Evolutionary conservation across 2,113 vertebrate genomes (phyloP).

Genomic region (Python bivittatus): DNA sequence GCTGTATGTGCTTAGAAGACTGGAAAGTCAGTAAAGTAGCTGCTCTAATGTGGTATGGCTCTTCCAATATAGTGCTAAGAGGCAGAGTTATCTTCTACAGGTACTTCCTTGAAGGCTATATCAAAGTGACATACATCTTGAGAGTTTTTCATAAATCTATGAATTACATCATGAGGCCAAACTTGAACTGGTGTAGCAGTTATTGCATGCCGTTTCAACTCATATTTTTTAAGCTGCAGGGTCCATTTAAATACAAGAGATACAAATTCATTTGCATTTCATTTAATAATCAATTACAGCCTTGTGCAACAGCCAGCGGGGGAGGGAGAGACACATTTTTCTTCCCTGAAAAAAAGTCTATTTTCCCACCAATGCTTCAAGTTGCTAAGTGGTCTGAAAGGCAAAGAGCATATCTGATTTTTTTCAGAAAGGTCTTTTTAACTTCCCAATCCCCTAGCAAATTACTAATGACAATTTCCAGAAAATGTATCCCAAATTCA

Average conservation of each 20-base stretch:
- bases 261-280: background rate
- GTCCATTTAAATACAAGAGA: background rate
- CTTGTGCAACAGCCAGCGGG: background rate
- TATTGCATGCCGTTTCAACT: background rate
- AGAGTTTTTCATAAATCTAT: background rate
- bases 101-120: background rate
- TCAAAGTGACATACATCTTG: background rate
- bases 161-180: background rate
- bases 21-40: background rate
- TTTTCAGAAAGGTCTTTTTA: constrained; percentile 27
- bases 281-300: constrained; percentile 7
- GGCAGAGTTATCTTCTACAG: background rate
- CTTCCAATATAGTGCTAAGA: background rate
- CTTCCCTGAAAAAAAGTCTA: background rate
- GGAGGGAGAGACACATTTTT: background rate
- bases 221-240: background rate
- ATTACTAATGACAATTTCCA: constrained; percentile 14
- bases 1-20: background rate
- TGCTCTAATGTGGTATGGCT: background rate
- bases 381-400: constrained; percentile 20
- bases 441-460: constrained; percentile 9
- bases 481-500: constrained; percentile 15
- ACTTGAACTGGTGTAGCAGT: background rate
- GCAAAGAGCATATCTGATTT: constrained; percentile 30
- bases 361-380: background rate